These are phyloP conservation scores for Myopa testacea DNA, from an alignment of 2,888 invertebrate species.

Conservation along the genomic window DNA sequence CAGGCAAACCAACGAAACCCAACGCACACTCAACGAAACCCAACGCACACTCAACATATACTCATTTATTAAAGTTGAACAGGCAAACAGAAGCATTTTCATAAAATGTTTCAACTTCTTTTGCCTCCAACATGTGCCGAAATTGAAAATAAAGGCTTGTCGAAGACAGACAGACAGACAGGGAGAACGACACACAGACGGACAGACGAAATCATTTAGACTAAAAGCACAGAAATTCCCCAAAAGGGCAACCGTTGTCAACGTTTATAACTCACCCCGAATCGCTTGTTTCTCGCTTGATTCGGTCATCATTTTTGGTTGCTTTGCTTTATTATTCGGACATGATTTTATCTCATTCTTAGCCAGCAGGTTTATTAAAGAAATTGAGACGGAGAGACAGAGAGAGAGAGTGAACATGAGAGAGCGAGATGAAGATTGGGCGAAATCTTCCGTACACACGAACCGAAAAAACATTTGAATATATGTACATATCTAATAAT, in stretches of 20 bases:
- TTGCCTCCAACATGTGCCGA: not conserved
- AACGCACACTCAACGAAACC: too few species aligned
- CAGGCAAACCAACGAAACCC: too few species aligned
- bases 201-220: not conserved
- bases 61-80: too few species aligned
- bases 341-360: slow-evolving; percentile 34
- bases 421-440: too few species aligned
- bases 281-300: not conserved
- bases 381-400: slow-evolving; percentile 9
- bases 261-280: not conserved
- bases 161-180: not conserved
- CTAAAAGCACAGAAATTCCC: not conserved
- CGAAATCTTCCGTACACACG: not conserved
- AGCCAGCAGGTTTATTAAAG: slow-evolving; percentile 31
- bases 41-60: too few species aligned
- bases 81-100: not conserved
- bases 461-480: not conserved
- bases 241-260: not conserved
- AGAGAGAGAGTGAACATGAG: too few species aligned
- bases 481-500: slow-evolving; percentile 3
- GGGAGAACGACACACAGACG: not conserved
- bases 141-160: slow-evolving; percentile 27
- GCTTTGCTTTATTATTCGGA: slow-evolving; percentile 28
- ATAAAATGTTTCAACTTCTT: not conserved
- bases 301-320: slow-evolving; percentile 27